Evolutionary conservation across 2,113 vertebrate genomes (phyloP).

Genomic region (Lycaon pictus): DNA sequence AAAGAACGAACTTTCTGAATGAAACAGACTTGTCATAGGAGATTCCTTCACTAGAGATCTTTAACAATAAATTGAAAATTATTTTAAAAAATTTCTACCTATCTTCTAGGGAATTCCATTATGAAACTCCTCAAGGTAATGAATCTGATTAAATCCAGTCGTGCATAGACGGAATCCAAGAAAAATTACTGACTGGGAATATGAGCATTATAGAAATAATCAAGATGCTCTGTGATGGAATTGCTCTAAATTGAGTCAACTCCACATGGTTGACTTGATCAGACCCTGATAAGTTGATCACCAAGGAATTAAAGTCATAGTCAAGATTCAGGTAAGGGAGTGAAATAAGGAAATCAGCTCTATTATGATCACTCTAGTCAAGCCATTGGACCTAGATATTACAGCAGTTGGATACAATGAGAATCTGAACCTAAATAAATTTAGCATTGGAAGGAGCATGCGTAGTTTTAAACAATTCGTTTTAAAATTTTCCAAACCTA

Average conservation of each 20-base stretch:
- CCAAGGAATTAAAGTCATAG: background rate
- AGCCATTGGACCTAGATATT: background rate
- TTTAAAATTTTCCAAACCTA: background rate
- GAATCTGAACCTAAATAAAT: background rate
- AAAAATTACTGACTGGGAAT: constrained; percentile 32
- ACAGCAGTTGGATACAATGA: background rate
- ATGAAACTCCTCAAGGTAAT: constrained; percentile 51
- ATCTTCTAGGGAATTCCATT: constrained; percentile 18
- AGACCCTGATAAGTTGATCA: background rate
- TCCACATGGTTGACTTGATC: background rate
- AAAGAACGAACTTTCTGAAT: constrained; percentile 52
- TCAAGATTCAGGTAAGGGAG: background rate
- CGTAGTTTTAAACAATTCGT: background rate
- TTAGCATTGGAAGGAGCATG: background rate
- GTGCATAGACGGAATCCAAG: background rate
- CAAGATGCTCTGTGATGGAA: background rate
- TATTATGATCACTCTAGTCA: background rate
- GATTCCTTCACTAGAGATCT: background rate
- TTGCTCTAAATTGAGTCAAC: background rate
- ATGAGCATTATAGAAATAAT: constrained; percentile 46
- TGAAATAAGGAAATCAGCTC: background rate
- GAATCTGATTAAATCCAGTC: constrained; percentile 45
- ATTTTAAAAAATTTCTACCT: constrained; percentile 4
- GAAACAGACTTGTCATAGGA: background rate
- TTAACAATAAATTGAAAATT: constrained; percentile 20